Evolutionary conservation across 2,888 invertebrate species (phyloP), one percentile per base, ranked within the genome.

Genomic region (Carcina quercana): DNA sequence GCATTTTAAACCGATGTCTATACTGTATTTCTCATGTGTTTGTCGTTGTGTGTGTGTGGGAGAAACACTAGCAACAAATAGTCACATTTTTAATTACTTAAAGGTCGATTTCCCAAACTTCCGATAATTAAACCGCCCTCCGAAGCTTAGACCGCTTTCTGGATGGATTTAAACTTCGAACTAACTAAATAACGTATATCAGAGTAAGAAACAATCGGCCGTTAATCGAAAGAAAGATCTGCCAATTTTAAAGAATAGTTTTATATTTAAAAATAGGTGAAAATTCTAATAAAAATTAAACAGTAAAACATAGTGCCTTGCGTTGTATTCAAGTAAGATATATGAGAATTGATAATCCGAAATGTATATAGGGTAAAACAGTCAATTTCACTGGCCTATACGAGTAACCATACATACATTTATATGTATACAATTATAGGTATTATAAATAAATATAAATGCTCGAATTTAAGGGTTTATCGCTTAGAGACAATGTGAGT

Each of bases 321-420:
- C 59, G 72, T 78, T 75, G 64, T 75, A 73, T 72, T 71, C 68
- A 68, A 63, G 62, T 60, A 58, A 42, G 17, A 44, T 51, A 52
- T 53, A 55, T 56, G 49, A 54, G 47, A 46, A 45, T 47, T 49
- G 50, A 43, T 50, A 58, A 69, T 59, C 58, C 61, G 59, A 63
- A 65, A 65, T 60, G 59, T 63, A 53, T 59, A 55, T 73, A 76
- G 69, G 67, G 75, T 69, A 72, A 45, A 53, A 57, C 67, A 66
- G 80, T 80, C 80, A 80, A 80, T 80, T 78, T 73, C 70, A 63
- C 73, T 61, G 72, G 74, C 73, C 69, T 78, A 63, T 69, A 63
- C 48, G 52, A 62, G 54, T 68, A 65, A 60, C 61, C 64, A n/a
- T n/a, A 53, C 60, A 63, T 61, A 61, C 61, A 49, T 50, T 42